Conservation (phyloP, 2,888 invertebrate species). For the Metallyticus violacea region DNA sequence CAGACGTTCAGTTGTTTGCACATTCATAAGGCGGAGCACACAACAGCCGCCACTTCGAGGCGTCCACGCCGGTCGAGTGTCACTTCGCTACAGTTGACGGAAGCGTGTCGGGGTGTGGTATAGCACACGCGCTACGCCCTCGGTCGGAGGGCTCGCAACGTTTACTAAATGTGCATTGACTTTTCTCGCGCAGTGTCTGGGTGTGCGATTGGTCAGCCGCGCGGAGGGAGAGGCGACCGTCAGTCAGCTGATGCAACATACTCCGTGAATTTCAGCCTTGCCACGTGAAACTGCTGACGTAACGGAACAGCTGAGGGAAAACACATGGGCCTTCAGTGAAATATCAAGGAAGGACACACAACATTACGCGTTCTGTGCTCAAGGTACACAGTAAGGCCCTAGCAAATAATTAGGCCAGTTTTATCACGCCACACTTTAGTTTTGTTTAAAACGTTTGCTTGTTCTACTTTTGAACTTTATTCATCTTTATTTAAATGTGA, state of each 20-base stretch:
- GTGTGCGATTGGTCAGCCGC: neutral
- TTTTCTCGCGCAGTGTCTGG: neutral
- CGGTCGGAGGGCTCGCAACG: no score
- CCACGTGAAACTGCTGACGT: neutral
- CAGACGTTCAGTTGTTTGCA: no score
- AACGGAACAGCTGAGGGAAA: neutral
- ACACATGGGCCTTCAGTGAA: neutral
- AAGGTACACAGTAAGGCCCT: no score
- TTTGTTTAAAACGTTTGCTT: no score
- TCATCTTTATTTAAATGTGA: no score
- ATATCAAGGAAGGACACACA: no score
- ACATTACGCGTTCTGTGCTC: no score
- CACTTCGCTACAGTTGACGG: neutral
- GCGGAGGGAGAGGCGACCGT: neutral
- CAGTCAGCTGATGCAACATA: conserved; percentile 7
- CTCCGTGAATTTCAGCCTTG: neutral
- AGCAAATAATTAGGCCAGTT: no score
- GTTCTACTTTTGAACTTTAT: no score
- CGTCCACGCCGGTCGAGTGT: neutral
- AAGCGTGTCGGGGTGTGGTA: neutral
- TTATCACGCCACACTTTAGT: no score
- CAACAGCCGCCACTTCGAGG: neutral
- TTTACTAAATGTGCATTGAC: neutral
- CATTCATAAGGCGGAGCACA: neutral
- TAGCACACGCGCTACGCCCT: neutral